Evolutionary conservation across 2,797 vertebrate genomes (phyloP), one percentile per base, ranked within the genome.

Genomic region (Alectoris magna): DNA sequence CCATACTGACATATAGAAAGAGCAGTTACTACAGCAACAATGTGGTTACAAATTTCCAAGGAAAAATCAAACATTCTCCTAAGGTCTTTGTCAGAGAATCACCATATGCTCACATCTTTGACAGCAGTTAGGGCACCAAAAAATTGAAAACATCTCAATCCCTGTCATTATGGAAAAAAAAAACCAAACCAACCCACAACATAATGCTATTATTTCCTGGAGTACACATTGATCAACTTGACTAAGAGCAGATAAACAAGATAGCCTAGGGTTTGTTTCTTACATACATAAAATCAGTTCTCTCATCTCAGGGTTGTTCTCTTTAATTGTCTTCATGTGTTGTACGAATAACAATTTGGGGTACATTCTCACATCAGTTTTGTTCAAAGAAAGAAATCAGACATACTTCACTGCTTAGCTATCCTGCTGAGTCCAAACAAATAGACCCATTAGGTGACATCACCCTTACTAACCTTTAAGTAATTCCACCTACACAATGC

Each of bases 391-490:
- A 89, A 85, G 56, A 92, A 79, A 73, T 88, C 66, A 92, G 84
- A 91, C 91, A 95, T 96, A 89, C 48, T 93, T 97, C 55, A 86
- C 77, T 92, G 82, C 91, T 95, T 96, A 96, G 87, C 44, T 91
- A 69, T 86, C 51, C 55, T 91, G 73, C 22, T 80, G 73, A 94
- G 83, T 62, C 72, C 85, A 92, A 96, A 83, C 89, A 94, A 94
- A 95, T 55, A 94, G 82, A 82, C 44, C 74, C 87, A 93, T 91
- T 88, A 90, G 48, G 78, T 96, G 94, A 96, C 91, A 91, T 96
- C 96, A 95, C 73, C 76, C 90, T 92, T 94, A 94, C 83, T 94
- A 96, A 96, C 88, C 73, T 95, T 88, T 93, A 88, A 92, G 74
- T 70, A 92, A 94, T 95, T 90, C 96, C 94, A 96, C 93, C 96